A percentile compares a stretch with the other conserved stretches of the same genome.
These are phyloP conservation scores for Dorcus parallelipipedus DNA, from an alignment of 2,888 invertebrate species.

Conservation along the genomic window DNA sequence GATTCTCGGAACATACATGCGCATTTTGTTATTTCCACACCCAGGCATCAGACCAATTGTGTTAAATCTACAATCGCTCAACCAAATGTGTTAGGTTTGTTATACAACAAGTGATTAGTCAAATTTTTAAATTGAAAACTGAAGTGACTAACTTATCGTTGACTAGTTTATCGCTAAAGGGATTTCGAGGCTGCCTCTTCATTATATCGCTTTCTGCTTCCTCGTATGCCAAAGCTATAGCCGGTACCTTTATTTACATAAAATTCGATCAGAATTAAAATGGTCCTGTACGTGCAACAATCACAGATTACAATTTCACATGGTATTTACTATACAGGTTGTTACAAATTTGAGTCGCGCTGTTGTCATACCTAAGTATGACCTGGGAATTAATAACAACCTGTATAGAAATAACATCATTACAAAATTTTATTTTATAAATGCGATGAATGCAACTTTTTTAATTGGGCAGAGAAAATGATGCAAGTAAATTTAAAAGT, in stretches of 20 bases:
- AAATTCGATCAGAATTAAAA: neutral
- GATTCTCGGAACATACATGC: neutral
- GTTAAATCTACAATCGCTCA: conserved; percentile 2
- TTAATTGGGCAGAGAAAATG: no score
- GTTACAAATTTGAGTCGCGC: no score
- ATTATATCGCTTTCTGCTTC: conserved; percentile 84
- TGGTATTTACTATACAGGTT: no score
- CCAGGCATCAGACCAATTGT: conserved; percentile 11
- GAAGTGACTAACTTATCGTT: conserved; percentile 52
- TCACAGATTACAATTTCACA: no score
- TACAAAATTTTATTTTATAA: no score
- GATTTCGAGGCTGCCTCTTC: conserved; percentile 82
- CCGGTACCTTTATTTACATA: conserved; percentile 56
- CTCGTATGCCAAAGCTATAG: conserved; percentile 85
- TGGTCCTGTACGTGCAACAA: no score
- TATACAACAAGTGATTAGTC: neutral
- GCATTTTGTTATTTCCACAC: neutral
- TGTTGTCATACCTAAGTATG: no score
- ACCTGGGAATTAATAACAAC: no score
- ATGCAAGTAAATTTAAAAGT: no score
- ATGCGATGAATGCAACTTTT: no score
- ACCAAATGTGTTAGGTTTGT: conserved; percentile 1
- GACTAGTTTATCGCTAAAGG: conserved; percentile 80
- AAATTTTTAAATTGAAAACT: conserved; percentile 8
- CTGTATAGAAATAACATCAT: no score